Conservation (phyloP, 1,140 invertebrate genomes). For the Drosophila pectinifera region DNA sequence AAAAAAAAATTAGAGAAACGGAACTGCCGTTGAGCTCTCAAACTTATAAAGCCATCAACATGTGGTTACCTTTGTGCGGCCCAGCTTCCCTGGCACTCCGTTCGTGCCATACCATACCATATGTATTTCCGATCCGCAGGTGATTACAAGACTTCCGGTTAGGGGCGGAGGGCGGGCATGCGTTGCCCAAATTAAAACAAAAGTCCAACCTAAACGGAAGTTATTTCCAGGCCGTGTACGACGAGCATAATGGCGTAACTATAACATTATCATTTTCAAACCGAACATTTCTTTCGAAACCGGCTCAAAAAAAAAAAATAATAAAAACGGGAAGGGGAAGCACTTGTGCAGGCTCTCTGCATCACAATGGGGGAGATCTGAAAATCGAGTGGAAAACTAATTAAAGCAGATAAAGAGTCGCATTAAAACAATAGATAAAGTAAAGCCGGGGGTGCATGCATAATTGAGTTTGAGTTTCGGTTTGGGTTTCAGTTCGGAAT, state of each 20-base stretch:
- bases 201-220: constrained; percentile 77
- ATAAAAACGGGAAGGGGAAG: constrained; percentile 65
- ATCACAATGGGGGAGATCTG: constrained; percentile 65
- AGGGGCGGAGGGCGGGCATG: neutral
- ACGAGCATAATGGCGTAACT: constrained; percentile 59
- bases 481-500: constrained; percentile 39
- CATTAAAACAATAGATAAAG: constrained; percentile 74
- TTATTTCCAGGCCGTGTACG: constrained; percentile 71
- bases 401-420: constrained; percentile 82
- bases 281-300: constrained; percentile 70
- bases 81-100: constrained; percentile 17
- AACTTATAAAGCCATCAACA: constrained; percentile 78
- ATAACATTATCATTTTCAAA: constrained; percentile 60
- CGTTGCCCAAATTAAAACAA: constrained; percentile 70
- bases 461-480: constrained; percentile 63
- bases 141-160: constrained; percentile 74
- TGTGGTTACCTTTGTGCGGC: constrained; percentile 64
- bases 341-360: constrained; percentile 55
- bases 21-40: constrained; percentile 31
- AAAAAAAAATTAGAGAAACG: constrained; percentile 4
- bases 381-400: constrained; percentile 78
- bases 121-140: constrained; percentile 66
- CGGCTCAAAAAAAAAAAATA: constrained; percentile 24
- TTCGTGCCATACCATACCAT: neutral
- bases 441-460: constrained; percentile 58